Evolutionary conservation across 2,113 vertebrate genomes (phyloP), one percentile per base, ranked within the genome.

Genomic region (Cromileptes altivelis): DNA sequence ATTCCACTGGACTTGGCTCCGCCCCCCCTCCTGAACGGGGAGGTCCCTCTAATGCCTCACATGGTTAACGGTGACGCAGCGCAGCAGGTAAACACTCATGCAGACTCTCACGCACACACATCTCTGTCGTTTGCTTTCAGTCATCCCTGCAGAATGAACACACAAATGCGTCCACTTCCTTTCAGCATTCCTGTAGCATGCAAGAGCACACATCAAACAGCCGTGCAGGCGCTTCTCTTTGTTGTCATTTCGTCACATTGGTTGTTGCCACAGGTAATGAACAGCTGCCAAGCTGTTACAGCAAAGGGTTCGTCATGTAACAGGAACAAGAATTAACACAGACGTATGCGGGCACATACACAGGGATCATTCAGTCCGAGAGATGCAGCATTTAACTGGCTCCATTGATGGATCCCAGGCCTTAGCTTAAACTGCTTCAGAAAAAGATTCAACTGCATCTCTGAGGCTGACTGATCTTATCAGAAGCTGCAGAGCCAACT

Each of bases 1-100:
- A 98, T 99, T 92, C 98, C 98, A 88, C 96, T 99, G 97, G 98
- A 99, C 91, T 96, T 99, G 96, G 96, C 98, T 65, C 97, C 97
- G 70, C 97, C 97, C 57, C 89, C 97, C 47, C 88, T 97, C 96
- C 96, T 99, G 95, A 99, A 98, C 15, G 97, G 97, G 93, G 98
- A 99, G 93, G 96, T 98, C 74, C 95, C 98, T 86, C 97, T 99
- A 96, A 97, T 99, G 97, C 97, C 97, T 60, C 97, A 97, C 96
- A 95, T 99, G 81, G 96, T 99, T 91, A 99, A 98, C 14, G 97
- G 97, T 56, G 98, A 99, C n/a, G 97, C 96, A 49, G 95, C 97
- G 0, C 98, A 99, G 92, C 98, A 99, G 97, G 98, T 99, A 93
- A 96, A 49, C 67, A 19, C 37, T 25, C 21, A 49, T n/a, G 19